Conservation (phyloP, 2,797 vertebrate genomes). For the Alectoris magna region DNA sequence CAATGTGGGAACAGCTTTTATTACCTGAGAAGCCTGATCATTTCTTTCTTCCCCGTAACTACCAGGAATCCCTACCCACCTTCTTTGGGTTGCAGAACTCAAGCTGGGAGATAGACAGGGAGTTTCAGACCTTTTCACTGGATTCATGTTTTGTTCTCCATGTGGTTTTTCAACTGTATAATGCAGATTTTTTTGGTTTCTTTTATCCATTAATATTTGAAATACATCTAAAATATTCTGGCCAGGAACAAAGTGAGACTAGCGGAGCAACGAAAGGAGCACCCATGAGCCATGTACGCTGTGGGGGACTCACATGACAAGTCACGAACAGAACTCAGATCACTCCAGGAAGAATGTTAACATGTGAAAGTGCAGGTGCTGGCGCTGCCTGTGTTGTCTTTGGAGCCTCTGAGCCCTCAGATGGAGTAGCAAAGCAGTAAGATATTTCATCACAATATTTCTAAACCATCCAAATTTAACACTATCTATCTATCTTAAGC, state of each 20-base stretch:
- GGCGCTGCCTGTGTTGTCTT: background rate
- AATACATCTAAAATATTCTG: background rate
- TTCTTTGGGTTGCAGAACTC: background rate
- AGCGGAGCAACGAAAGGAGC: background rate
- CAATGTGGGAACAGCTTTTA: background rate
- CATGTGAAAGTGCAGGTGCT: background rate
- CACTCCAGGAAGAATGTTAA: background rate
- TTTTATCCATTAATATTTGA: constrained; percentile 2
- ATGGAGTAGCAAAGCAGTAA: background rate
- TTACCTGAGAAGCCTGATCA: background rate
- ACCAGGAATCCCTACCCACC: background rate
- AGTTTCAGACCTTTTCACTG: background rate
- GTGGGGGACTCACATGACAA: background rate
- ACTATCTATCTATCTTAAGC: background rate
- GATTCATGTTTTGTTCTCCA: background rate
- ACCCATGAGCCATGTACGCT: background rate
- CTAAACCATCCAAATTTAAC: background rate
- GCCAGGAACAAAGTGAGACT: background rate
- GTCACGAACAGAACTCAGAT: background rate
- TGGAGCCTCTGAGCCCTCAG: background rate
- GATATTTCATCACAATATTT: background rate
- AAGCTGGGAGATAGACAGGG: background rate
- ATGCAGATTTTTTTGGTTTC: background rate
- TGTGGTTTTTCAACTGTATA: background rate
- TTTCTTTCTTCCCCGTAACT: constrained; percentile 2